A percentile compares a stretch with the other conserved stretches of the same genome.
Conservation (phyloP, 64 coral and sea anemone species). For the Montipora efflorescens region DNA sequence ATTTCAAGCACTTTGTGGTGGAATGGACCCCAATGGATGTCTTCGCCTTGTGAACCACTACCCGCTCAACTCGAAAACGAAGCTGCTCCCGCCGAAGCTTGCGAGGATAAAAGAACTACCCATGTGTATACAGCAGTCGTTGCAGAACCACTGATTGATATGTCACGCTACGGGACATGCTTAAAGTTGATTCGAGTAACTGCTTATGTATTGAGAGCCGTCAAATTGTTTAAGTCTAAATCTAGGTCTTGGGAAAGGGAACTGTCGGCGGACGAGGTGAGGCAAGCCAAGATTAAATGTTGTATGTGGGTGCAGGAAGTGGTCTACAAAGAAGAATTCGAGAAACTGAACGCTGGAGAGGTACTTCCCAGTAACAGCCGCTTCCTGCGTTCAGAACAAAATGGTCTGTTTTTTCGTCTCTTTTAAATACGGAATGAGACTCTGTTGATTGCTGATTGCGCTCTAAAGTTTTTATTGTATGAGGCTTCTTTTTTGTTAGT, state of each 20-base stretch:
- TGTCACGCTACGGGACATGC: neutral
- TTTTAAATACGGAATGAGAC: too few relatives aligned
- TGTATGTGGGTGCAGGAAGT: constrained; percentile 5
- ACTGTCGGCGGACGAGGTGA: constrained; percentile 14
- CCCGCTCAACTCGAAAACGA: constrained; percentile 22
- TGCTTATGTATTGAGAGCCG: neutral
- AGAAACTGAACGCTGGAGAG: neutral
- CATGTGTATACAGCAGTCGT: neutral
- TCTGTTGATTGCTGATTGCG: too few relatives aligned
- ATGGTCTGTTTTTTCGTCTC: too few relatives aligned
- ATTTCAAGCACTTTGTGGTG: constrained; percentile 33
- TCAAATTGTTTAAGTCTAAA: neutral
- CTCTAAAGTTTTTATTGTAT: too few relatives aligned
- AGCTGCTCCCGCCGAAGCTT: neutral
- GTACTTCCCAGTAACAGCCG: neutral
- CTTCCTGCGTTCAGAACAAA: too few relatives aligned
- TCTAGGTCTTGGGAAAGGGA: neutral
- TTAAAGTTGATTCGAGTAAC: constrained; percentile 17
- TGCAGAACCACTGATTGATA: neutral
- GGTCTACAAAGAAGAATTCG: constrained; percentile 30
- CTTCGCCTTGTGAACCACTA: neutral
- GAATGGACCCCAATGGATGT: constrained; percentile 50
- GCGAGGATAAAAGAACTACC: neutral
- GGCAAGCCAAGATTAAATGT: neutral
- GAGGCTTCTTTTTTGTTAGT: too few relatives aligned